A percentile compares a stretch with the other conserved stretches of the same genome.
Evolutionary conservation across 2,797 vertebrate species (phyloP).

Genomic region (Xiphophorus birchmanni): DNA sequence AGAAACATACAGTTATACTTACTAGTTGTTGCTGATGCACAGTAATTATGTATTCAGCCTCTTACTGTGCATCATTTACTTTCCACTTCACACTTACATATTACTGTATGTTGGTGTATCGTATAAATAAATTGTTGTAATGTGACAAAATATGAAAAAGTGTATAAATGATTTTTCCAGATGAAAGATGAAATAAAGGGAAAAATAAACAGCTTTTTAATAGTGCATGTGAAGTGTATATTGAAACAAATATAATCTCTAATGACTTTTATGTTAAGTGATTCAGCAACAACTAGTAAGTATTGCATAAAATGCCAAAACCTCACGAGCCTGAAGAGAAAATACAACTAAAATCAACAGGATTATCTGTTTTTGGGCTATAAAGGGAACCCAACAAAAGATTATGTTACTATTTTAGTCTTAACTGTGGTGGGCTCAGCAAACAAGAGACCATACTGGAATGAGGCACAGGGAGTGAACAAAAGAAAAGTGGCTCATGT

Average conservation of each 20-base stretch:
- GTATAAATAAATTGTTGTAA: not conserved
- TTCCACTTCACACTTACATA: not conserved
- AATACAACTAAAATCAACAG: not conserved
- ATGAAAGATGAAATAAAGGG: not conserved
- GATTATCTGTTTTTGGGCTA: not conserved
- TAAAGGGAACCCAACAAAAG: not conserved
- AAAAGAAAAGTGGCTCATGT: not conserved
- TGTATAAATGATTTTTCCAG: not conserved
- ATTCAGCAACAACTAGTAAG: not conserved
- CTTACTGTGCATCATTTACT: not conserved
- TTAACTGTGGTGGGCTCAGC: not conserved
- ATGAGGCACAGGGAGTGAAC: constrained; percentile 4
- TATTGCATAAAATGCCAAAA: not conserved
- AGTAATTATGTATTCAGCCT: no score
- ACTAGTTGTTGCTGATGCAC: no score
- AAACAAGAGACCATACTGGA: not conserved
- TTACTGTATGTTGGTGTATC: not conserved
- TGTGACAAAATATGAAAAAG: not conserved
- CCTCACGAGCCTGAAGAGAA: not conserved
- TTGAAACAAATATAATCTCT: not conserved
- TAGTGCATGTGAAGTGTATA: not conserved
- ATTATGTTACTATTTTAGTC: not conserved
- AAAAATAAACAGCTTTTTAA: not conserved
- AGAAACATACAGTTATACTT: no score
- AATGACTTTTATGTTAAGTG: not conserved